Evolutionary conservation across 2,797 vertebrate species (phyloP).

Genomic region (Hipposideros larvatus): DNA sequence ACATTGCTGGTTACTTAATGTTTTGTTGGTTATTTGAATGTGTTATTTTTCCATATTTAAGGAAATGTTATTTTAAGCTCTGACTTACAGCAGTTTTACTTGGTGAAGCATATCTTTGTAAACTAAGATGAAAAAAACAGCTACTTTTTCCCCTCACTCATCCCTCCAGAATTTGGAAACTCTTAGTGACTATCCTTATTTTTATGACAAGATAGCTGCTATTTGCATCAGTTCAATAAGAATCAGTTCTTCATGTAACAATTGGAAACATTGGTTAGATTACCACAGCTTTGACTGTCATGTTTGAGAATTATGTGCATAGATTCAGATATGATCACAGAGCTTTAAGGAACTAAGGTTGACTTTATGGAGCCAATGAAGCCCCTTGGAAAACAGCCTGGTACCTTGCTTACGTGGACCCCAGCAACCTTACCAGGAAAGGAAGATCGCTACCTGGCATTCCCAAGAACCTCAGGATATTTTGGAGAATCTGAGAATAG

Average conservation of each 20-base stretch:
- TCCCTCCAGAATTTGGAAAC: not conserved
- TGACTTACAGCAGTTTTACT: not conserved
- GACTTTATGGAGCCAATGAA: not conserved
- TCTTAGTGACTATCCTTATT: not conserved
- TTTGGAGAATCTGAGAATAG: not conserved
- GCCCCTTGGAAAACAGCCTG: not conserved
- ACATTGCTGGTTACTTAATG: not conserved
- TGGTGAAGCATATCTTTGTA: not conserved
- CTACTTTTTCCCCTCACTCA: not conserved
- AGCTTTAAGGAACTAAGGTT: not conserved
- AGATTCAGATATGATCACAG: not conserved
- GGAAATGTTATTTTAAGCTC: not conserved
- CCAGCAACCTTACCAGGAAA: not conserved
- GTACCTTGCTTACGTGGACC: not conserved
- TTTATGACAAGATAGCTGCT: not conserved
- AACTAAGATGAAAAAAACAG: not conserved
- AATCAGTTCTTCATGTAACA: not conserved
- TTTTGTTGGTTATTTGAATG: not conserved
- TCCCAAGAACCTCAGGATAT: not conserved
- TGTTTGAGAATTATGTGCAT: not conserved
- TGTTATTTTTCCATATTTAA: not conserved
- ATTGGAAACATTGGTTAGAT: not conserved
- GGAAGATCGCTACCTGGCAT: not conserved
- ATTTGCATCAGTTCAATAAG: not conserved
- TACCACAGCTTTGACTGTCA: not conserved